Base-by-base conservation (phyloP, 2,113 vertebrate genomes). In the Platycercus adscitus region DNA sequence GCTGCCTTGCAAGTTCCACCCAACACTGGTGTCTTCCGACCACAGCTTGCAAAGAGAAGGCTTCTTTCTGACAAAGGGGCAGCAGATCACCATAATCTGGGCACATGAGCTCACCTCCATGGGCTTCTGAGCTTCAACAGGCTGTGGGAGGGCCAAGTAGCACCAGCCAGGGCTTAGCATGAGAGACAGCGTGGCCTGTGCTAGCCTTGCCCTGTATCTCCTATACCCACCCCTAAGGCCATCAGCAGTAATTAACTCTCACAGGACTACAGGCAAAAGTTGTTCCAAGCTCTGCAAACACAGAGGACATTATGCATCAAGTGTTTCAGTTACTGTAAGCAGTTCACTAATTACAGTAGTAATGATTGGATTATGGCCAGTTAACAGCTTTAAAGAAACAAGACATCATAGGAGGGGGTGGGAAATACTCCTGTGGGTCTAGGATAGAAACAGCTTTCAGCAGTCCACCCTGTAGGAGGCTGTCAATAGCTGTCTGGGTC, bases 331-430 rank as follows among this genome's bases (percentile, higher is more conserved):
- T 94, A 96, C 88, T 72, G 88, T 84, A 93, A 86, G 92, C 73
- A 91, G 90, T 92, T 95, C 80, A 87, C 92, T 95, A 96, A 95
- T 94, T 92, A 97, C 95, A 94, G 85, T 69, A 88, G 84, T 84
- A 93, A 91, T 95, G 89, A 83, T 11, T 97, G 93, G 93, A 96
- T 95, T 96, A 95, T 17, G 63, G 86, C 85, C 94, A 91, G 89
- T 79, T 79, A 95, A 88, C 68, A 94, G 89, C 77, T 81, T 91
- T 92, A 89, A 88, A 92, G 73, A 93, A 95, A 94, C n/a, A 92
- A 92, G 50, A 46, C 72, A 29, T 66, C 79, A 66, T 5, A 72
- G 41, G 24, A 88, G 41, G 12, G 52, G 65, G 53, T 88, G 52
- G 44, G 46, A 91, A 86, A 69, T 43, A 73, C 35, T 78, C 25